Conservation (phyloP, 2,888 invertebrate species). For the Slavum lentiscoides region DNA sequence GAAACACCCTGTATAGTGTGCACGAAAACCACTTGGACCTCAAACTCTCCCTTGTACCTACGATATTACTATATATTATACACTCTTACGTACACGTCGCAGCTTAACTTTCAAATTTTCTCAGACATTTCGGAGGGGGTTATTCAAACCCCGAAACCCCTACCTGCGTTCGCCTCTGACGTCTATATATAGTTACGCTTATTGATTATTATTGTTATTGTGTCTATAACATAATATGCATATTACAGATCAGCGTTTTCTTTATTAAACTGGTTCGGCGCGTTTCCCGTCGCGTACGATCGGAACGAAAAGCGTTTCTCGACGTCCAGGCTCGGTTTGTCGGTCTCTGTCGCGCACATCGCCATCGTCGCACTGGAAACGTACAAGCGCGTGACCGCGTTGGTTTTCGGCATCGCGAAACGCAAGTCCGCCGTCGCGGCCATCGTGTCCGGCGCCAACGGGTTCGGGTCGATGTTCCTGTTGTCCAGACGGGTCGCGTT, state of each 20-base stretch:
- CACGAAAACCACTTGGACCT: no score
- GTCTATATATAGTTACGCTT: background rate
- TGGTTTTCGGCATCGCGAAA: slow-evolving; percentile 4
- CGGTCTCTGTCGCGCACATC: background rate
- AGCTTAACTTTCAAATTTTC: no score
- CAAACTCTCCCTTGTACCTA: no score
- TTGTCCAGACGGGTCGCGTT: background rate
- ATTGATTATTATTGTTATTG: background rate
- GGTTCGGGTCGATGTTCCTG: background rate
- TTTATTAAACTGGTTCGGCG: slow-evolving; percentile 9
- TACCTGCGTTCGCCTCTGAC: no score
- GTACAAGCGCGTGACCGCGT: background rate
- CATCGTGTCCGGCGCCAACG: background rate
- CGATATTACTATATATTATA: no score
- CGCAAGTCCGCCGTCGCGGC: background rate
- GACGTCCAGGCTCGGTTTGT: background rate
- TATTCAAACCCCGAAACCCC: no score
- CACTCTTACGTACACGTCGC: no score
- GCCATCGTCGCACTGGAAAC: background rate
- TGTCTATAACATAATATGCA: no score
- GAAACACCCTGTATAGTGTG: no score
- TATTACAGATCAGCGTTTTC: slow-evolving; percentile 10
- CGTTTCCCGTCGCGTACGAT: slow-evolving; percentile 33
- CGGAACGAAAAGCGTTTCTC: background rate
- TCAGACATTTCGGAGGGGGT: no score